Conservation (phyloP, 2,113 vertebrate species). For the Rhineura floridana region DNA sequence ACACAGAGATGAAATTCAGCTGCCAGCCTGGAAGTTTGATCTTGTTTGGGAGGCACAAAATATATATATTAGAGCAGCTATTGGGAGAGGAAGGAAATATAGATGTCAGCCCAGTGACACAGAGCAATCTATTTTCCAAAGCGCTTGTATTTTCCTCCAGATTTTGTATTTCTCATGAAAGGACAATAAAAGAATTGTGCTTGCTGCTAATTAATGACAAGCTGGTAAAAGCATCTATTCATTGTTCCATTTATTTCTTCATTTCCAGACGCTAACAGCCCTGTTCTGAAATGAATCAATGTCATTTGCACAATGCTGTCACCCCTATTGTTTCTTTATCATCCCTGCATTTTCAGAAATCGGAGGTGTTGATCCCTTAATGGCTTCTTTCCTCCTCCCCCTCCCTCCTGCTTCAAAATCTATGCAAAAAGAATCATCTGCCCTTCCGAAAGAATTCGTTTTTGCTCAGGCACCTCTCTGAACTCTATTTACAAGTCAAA, state of each 20-base stretch:
- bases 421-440: slow-evolving; percentile 79
- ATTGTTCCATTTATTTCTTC: slow-evolving; percentile 87
- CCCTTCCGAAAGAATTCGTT: slow-evolving; percentile 76
- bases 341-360: slow-evolving; percentile 94
- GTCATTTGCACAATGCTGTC: slow-evolving; percentile 86
- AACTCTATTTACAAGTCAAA: slow-evolving; percentile 69
- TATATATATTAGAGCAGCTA: slow-evolving; percentile 66
- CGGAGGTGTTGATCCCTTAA: slow-evolving; percentile 91
- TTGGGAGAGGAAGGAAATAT: slow-evolving; percentile 71
- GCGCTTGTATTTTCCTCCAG: slow-evolving; percentile 83
- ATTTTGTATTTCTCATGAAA: slow-evolving; percentile 86
- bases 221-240: slow-evolving; percentile 86
- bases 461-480: slow-evolving; percentile 66
- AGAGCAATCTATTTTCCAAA: slow-evolving; percentile 78
- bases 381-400: slow-evolving; percentile 76
- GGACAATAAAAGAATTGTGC: slow-evolving; percentile 89
- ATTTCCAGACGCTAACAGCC: slow-evolving; percentile 82
- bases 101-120: slow-evolving; percentile 80
- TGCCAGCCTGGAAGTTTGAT: slow-evolving; percentile 62
- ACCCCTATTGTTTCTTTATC: slow-evolving; percentile 91
- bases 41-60: slow-evolving; percentile 63
- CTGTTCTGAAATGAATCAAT: slow-evolving; percentile 88
- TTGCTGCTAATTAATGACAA: slow-evolving; percentile 93
- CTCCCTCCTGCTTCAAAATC: slow-evolving; percentile 65
- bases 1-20: slow-evolving; percentile 48